Evolutionary conservation across 2,888 invertebrate genomes (phyloP), one percentile per base, ranked within the genome.

Genomic region (Catocala sponsa): DNA sequence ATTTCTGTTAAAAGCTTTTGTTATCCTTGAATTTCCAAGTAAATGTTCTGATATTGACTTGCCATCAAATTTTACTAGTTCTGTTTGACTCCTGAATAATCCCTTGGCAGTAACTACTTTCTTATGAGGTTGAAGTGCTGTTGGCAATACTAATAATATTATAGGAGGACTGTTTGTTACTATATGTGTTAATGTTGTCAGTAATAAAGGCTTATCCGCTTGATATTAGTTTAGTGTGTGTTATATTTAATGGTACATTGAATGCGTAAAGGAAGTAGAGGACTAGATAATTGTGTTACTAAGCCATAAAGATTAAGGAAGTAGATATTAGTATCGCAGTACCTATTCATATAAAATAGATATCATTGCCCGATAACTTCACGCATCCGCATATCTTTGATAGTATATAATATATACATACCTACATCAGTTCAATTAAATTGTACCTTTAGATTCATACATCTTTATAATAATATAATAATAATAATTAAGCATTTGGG

Each of bases 1-100:
- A 66, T 51, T 52, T 52, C 5, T 46, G 53, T 55, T 64, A 52
- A 65, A 68, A 68, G 65, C 62, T 72, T 63, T 65, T 53, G 50
- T 48, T 61, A 50, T 49, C 41, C 55, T 61, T 55, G 13, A 59
- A 60, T 33, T 58, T 41, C 47, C 6, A 44, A 49, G 55, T 15
- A 44, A 43, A 43, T 25, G 25, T 59, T 52, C 11, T 51, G 65
- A 25, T 57, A 63, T 51, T 33, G 43, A 50, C 46, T 52, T 33
- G n/a, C 32, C 12, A 13, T 48, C 55, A 5, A 25, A 58, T 55
- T 58, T 46, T 41, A 55, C 32, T 57, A n/a, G 41, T 41, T 12
- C 15, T 10, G 33, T 55, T 15, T 33, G 35, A 43, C 25, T 42
- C 25, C 12, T 32, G 9, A 53, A 53, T 12, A 44, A 7, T 43